phyloP scores from a whole-genome alignment of 1,140 invertebrate species.

The Cotesia vestalis region DNA sequence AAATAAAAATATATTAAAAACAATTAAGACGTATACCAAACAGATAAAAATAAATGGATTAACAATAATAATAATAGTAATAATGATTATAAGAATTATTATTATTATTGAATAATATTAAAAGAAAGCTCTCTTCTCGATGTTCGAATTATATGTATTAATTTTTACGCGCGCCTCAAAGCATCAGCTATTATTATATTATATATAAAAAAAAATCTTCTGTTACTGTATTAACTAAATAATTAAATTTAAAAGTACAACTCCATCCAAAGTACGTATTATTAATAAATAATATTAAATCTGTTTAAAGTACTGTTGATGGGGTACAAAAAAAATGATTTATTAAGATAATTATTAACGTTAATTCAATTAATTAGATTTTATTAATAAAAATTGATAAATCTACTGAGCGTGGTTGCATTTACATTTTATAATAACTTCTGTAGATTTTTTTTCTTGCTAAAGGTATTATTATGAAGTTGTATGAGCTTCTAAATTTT shows the following conservation, averaged over 20 bases:
- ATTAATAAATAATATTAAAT: slow-evolving; percentile 21
- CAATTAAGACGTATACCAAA: slow-evolving; percentile 23
- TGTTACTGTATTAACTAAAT: neutral
- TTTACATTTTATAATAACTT: slow-evolving; percentile 4
- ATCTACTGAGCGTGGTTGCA: neutral
- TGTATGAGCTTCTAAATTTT: no score
- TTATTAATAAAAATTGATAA: no score
- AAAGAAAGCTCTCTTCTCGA: slow-evolving; percentile 30
- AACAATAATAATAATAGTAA: slow-evolving; percentile 10
- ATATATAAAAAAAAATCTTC: slow-evolving; percentile 25
- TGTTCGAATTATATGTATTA: slow-evolving; percentile 18
- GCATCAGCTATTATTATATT: neutral
- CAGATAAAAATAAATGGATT: slow-evolving; percentile 24
- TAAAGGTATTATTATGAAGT: no score
- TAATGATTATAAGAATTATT: neutral
- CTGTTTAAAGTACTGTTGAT: slow-evolving; percentile 33
- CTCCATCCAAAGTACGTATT: slow-evolving; percentile 17
- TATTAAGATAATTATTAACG: neutral
- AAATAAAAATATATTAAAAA: slow-evolving; percentile 8
- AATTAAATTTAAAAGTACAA: neutral
- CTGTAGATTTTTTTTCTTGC: neutral
- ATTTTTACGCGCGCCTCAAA: slow-evolving; percentile 30
- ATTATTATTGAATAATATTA: no score
- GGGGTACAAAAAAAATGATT: slow-evolving; percentile 32
- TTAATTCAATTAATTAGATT: no score